A percentile compares a stretch with the other conserved stretches of the same genome.
phyloP scores from a whole-genome alignment of 2,113 vertebrate genomes.

The Tragelaphus strepsiceros region DNA sequence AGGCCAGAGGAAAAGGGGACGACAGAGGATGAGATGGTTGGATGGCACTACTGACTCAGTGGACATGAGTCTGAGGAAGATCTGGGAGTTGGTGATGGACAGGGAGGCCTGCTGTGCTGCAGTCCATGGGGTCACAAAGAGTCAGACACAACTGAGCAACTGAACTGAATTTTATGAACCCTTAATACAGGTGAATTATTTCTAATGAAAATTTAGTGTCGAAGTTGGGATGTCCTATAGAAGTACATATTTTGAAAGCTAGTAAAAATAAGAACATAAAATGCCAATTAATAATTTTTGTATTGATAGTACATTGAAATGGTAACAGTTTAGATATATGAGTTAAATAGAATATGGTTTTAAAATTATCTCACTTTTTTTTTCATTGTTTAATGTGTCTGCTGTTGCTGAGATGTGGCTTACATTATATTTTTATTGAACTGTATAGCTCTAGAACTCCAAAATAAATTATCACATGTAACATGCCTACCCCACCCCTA shows the following conservation, averaged over 20 bases:
- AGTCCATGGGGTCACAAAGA: neutral
- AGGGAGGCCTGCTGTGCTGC: neutral
- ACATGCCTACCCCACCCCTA: neutral
- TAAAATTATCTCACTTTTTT: neutral
- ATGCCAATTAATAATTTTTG: neutral
- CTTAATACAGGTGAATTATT: neutral
- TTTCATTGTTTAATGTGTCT: neutral
- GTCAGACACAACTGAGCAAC: accelerated
- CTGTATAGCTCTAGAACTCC: neutral
- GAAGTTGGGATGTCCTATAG: neutral
- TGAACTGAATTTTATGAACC: neutral
- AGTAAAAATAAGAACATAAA: neutral
- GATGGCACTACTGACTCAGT: neutral
- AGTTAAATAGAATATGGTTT: neutral
- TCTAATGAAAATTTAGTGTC: neutral
- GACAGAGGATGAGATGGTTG: neutral
- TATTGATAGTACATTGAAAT: neutral
- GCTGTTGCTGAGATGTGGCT: neutral
- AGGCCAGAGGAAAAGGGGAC: neutral
- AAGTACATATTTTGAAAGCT: neutral
- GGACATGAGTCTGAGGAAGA: neutral
- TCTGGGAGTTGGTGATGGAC: neutral
- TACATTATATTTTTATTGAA: neutral
- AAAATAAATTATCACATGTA: neutral
- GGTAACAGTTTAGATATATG: neutral